Evolutionary conservation across 2,113 vertebrate species (phyloP), one percentile per base, ranked within the genome.

Genomic region (Elaphurus davidianus): DNA sequence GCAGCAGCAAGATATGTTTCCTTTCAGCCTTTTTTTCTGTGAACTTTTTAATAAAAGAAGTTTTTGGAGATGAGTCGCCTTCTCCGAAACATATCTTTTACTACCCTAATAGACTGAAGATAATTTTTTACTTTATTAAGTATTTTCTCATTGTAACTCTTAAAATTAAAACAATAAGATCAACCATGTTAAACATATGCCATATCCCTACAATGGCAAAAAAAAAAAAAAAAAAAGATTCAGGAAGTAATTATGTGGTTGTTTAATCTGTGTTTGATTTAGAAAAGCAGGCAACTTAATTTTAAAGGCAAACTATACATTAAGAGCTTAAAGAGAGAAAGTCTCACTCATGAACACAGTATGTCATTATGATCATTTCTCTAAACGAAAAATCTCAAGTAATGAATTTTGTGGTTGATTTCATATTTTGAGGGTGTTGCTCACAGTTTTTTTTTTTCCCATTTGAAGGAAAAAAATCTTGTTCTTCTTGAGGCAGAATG

Each of bases 281-380:
- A 90, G 91, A 82, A 97, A 93, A 97, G 21, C 64, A 45, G 14
- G 88, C 43, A 85, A 93, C 95, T 59, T 78, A 96, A 54, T 97
- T 98, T 84, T 95, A 81, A 81, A 92, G 91, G 90, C 76, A 98
- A 98, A 96, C 47, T 97, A 94, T 92, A 62, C 81, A 84, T 98
- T 60, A 97, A 45, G 94, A 97, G 93, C 0, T 2, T 94, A 54
- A 55, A 98, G 74, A 90, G 10, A 96, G 94, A 57, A 91, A 98
- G 96, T 45, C 33, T 98, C 36, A 93, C 40, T 96, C 88, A 60
- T 96, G 96, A 97, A 91, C 14, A 94, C 0, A 97, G 47, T 62
- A 1, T 96, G 45, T 90, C 5, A 87, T 79, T 94, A 89, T 9
- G 14, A 28, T 97, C 76, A 55, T 13, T 87, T 96, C n/a, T 78